Evolutionary conservation across 37 sponge, comb jelly and placozoan species (phyloP).

Genomic region (Beroe ovata): DNA sequence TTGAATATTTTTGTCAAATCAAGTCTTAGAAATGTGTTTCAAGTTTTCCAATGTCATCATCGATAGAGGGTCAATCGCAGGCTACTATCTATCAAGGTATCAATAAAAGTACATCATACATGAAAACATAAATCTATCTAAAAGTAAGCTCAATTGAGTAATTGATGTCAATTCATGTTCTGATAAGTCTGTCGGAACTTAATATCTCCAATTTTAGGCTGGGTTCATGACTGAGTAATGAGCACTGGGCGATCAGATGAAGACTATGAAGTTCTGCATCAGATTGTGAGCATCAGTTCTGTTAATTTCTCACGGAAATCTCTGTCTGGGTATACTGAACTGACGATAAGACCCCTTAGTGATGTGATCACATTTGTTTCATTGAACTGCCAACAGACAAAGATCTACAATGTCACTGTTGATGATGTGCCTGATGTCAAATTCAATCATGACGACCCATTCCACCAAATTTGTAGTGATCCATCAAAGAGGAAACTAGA

Average conservation of each 20-base stretch:
- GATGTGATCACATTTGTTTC: slow-evolving; percentile 21
- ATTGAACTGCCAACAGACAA: slow-evolving; percentile 31
- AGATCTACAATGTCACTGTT: slow-evolving; percentile 53
- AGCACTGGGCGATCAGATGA: slow-evolving; percentile 5
- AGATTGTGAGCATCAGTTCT: slow-evolving; percentile 28
- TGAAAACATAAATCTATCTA: no score
- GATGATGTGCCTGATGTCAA: slow-evolving; percentile 62
- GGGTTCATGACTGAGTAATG: no score
- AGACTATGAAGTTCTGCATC: slow-evolving; percentile 59
- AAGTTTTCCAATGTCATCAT: no score
- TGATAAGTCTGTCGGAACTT: no score
- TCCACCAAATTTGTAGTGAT: slow-evolving; percentile 46
- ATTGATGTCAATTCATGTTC: no score
- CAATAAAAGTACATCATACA: no score
- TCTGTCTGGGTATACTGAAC: slow-evolving; percentile 36
- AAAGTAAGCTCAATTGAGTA: no score
- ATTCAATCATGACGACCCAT: slow-evolving; percentile 43
- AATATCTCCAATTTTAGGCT: no score
- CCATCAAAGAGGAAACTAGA: slow-evolving; percentile 61
- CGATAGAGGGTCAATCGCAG: no score
- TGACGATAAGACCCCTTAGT: slow-evolving; percentile 52
- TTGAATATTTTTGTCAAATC: no score
- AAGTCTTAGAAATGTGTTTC: no score
- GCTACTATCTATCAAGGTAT: no score
- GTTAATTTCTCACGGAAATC: slow-evolving; percentile 57